Conservation (phyloP, 2,113 vertebrate genomes). For the Trachemys scripta region DNA sequence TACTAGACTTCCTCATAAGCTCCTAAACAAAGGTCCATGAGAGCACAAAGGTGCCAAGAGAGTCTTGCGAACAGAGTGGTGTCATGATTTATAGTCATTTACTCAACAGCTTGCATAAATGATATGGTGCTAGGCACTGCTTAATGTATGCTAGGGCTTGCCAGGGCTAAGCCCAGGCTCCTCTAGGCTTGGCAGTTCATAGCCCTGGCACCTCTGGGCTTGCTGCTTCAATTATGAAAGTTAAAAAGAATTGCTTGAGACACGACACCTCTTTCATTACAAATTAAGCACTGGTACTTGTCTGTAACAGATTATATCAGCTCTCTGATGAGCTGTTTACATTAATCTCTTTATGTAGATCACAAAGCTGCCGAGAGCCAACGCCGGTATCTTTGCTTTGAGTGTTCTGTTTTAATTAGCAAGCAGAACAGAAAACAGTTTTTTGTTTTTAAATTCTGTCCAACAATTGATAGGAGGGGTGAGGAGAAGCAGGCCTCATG, state of each 20-base stretch:
- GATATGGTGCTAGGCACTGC: too few relatives aligned
- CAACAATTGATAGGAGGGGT: background rate
- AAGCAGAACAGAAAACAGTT: fast-evolving
- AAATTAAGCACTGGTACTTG: fast-evolving
- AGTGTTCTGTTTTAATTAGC: background rate
- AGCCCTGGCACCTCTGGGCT: too few relatives aligned
- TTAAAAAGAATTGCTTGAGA: too few relatives aligned
- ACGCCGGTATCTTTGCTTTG: background rate
- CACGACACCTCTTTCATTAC: too few relatives aligned
- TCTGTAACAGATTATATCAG: background rate
- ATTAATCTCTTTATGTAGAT: background rate
- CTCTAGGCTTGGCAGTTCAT: too few relatives aligned
- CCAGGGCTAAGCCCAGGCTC: too few relatives aligned
- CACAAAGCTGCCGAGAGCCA: background rate
- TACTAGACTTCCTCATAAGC: background rate
- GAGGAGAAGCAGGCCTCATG: background rate
- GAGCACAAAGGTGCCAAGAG: background rate
- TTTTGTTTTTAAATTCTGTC: background rate
- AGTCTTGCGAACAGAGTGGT: background rate
- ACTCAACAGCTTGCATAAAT: background rate
- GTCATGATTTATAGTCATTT: background rate
- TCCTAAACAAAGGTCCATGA: background rate
- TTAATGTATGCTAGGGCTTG: too few relatives aligned
- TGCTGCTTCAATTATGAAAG: too few relatives aligned
- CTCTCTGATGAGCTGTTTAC: background rate